These are phyloP conservation scores for Ophioninae sp. DNA, from an alignment of 2,888 invertebrate genomes.

Conservation along the genomic window DNA sequence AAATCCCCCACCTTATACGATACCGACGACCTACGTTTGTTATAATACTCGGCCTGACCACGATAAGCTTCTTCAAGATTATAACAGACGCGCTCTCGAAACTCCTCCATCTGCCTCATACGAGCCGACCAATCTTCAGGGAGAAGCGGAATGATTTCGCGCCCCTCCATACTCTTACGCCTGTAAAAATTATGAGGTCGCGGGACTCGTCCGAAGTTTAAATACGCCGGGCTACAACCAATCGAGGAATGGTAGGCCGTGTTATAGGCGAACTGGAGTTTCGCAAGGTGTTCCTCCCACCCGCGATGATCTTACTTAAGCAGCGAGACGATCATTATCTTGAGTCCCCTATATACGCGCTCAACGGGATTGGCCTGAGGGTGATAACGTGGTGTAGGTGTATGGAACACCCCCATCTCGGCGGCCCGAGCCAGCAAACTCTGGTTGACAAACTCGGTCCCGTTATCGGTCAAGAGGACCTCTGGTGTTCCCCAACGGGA, in stretches of 20 bases:
- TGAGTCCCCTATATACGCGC: constrained; percentile 40
- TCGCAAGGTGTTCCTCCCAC: constrained; percentile 52
- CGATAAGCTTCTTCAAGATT: constrained; percentile 41
- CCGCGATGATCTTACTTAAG: constrained; percentile 42
- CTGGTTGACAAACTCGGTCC: constrained; percentile 14
- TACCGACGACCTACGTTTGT: constrained; percentile 36
- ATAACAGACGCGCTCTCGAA: constrained; percentile 15
- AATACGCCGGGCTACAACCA: constrained; percentile 54
- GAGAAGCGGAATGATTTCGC: constrained; percentile 1
- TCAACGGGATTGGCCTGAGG: constrained; percentile 46
- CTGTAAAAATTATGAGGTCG: neutral
- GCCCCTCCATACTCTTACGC: constrained; percentile 5
- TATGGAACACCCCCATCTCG: neutral
- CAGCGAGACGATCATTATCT: constrained; percentile 59
- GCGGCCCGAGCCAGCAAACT: neutral
- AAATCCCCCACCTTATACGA: too few species aligned
- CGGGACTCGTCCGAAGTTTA: constrained; percentile 63
- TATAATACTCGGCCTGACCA: constrained; percentile 59
- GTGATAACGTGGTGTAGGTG: constrained; percentile 25
- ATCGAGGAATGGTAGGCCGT: constrained; percentile 55
- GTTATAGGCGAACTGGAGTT: constrained; percentile 60
- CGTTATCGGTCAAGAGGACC: constrained; percentile 14
- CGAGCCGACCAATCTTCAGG: constrained; percentile 33
- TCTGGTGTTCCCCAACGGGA: constrained; percentile 12
- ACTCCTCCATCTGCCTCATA: constrained; percentile 21